Conservation (phyloP, 1,140 invertebrate genomes). For the Diachasmimorpha longicaudata region DNA sequence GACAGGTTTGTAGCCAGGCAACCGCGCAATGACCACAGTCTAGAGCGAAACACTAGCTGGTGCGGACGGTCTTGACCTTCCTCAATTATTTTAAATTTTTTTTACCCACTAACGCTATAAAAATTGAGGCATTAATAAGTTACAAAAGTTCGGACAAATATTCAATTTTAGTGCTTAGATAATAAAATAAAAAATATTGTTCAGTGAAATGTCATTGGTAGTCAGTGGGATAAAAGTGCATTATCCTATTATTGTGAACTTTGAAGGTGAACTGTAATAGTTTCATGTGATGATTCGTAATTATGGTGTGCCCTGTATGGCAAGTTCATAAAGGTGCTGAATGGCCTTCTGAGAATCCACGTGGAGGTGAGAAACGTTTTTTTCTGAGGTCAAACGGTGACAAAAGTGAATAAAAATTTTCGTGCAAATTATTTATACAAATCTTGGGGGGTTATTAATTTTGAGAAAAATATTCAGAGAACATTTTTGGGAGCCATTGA, state of each 20-base stretch:
- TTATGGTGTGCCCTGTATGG: neutral
- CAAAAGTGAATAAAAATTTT: no score
- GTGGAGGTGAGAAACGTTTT: neutral
- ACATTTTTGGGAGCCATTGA: no score
- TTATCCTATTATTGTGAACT: neutral
- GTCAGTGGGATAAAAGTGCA: neutral
- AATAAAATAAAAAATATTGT: neutral
- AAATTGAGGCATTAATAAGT: neutral
- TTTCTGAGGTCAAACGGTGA: neutral
- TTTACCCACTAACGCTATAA: neutral
- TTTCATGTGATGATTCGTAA: neutral
- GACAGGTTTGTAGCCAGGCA: constrained; percentile 51
- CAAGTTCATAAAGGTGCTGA: neutral
- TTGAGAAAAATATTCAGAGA: no score
- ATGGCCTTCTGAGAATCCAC: neutral
- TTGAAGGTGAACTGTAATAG: neutral
- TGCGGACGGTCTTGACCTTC: constrained; percentile 37
- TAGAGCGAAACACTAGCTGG: constrained; percentile 45
- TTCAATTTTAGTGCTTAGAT: neutral
- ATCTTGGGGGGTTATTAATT: no score
- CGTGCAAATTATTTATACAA: no score
- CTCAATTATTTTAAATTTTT: neutral
- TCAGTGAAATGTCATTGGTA: neutral
- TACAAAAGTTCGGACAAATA: neutral
- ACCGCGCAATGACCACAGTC: constrained; percentile 54